Evolutionary conservation across 2,113 vertebrate species (phyloP).

Genomic region (Marmota flaviventris): DNA sequence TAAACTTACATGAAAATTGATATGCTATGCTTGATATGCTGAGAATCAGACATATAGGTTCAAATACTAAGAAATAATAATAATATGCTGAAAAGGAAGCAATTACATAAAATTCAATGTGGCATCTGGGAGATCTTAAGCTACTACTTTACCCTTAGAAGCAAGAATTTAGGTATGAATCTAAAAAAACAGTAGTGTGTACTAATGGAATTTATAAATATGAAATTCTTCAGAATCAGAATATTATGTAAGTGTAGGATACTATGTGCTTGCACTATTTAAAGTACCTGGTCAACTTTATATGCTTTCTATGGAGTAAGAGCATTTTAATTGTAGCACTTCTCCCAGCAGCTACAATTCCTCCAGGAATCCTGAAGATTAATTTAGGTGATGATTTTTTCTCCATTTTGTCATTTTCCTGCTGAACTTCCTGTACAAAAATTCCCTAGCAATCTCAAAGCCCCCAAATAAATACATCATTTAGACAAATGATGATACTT

Average conservation of each 20-base stretch:
- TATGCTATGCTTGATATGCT: background rate
- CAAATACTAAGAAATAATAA: background rate
- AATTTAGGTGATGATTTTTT: conserved; percentile 24
- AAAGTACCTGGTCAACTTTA: background rate
- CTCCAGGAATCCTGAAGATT: background rate
- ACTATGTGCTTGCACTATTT: background rate
- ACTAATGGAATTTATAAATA: background rate
- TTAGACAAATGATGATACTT: conserved; percentile 33
- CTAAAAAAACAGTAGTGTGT: background rate
- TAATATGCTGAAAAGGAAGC: background rate
- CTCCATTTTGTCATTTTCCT: background rate
- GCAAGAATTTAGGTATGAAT: conserved; percentile 12
- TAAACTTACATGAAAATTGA: background rate
- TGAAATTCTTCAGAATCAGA: background rate
- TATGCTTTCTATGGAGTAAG: background rate
- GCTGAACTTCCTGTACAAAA: background rate
- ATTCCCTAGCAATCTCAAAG: background rate
- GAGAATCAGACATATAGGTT: background rate
- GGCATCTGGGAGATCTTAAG: background rate
- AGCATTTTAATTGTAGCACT: background rate
- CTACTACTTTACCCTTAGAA: conserved; percentile 16
- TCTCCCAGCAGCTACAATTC: background rate
- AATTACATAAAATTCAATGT: background rate
- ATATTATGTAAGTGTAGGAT: background rate
- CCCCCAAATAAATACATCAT: background rate